These are phyloP conservation scores for Heteropelma amictum DNA, from an alignment of 2,888 invertebrate genomes.

Conservation along the genomic window DNA sequence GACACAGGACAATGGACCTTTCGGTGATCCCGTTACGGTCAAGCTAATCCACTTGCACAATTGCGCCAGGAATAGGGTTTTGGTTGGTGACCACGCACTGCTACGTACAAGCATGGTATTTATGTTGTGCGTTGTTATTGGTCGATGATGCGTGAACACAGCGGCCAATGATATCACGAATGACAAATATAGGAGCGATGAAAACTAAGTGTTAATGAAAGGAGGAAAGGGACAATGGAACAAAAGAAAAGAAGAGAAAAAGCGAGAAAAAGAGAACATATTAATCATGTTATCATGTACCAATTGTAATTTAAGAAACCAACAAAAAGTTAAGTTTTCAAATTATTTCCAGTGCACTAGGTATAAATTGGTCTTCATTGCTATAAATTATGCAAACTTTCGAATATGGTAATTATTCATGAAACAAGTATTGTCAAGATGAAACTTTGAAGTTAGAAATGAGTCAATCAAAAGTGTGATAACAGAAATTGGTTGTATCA, in stretches of 20 bases:
- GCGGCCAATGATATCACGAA: constrained; percentile 35
- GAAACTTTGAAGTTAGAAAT: too few species aligned
- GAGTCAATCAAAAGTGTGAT: too few species aligned
- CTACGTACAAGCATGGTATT: not conserved
- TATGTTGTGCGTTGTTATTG: constrained; percentile 16
- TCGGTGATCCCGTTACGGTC: constrained; percentile 54
- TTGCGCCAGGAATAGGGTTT: constrained; percentile 48
- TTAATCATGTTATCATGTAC: not conserved
- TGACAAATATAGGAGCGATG: constrained; percentile 29
- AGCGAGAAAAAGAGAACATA: too few species aligned
- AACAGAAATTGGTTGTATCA: too few species aligned
- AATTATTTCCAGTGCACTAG: too few species aligned
- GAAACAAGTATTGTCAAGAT: too few species aligned
- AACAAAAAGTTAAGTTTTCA: too few species aligned
- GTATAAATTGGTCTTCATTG: not conserved
- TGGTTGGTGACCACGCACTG: constrained; percentile 19
- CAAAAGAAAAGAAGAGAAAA: not conserved
- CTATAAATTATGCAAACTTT: too few species aligned
- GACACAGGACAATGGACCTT: constrained; percentile 54
- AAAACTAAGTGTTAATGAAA: constrained; percentile 13
- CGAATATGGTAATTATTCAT: too few species aligned
- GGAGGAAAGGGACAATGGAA: not conserved
- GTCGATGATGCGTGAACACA: constrained; percentile 23
- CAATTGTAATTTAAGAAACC: not conserved
- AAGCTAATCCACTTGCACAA: constrained; percentile 54